These are phyloP conservation scores for Neolamprologus kungweensis DNA, from an alignment of 2,113 vertebrate species.

Conservation along the genomic window DNA sequence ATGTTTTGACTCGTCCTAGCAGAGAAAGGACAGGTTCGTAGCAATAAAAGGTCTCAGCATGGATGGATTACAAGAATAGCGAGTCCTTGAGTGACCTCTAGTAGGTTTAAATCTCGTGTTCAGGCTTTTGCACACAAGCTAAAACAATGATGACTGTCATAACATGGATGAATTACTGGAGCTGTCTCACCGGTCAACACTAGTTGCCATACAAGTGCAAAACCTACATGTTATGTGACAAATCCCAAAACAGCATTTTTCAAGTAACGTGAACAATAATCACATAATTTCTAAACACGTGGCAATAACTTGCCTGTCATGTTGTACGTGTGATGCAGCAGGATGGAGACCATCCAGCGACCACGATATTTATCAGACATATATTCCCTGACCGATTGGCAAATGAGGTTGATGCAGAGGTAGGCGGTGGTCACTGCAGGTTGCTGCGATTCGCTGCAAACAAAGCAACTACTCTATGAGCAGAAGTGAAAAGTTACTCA, in stretches of 20 bases:
- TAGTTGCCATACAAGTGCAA: background rate
- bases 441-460: background rate
- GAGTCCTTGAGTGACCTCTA: background rate
- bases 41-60: background rate
- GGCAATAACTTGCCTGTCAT: rapidly evolving
- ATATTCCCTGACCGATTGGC: rapidly evolving
- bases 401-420: background rate
- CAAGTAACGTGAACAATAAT: background rate
- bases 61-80: background rate
- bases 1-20: background rate
- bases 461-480: background rate
- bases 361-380: background rate
- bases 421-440: background rate
- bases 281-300: background rate
- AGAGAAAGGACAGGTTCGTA: background rate
- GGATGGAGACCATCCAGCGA: background rate
- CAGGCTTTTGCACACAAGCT: background rate
- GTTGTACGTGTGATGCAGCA: background rate
- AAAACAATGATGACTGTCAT: background rate
- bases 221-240: background rate
- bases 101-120: rapidly evolving
- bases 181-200: background rate
- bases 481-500: background rate
- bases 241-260: background rate
- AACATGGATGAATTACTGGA: background rate